Base-by-base conservation (phyloP, 2,113 vertebrate genomes). In the Muscicapa adusta region DNA sequence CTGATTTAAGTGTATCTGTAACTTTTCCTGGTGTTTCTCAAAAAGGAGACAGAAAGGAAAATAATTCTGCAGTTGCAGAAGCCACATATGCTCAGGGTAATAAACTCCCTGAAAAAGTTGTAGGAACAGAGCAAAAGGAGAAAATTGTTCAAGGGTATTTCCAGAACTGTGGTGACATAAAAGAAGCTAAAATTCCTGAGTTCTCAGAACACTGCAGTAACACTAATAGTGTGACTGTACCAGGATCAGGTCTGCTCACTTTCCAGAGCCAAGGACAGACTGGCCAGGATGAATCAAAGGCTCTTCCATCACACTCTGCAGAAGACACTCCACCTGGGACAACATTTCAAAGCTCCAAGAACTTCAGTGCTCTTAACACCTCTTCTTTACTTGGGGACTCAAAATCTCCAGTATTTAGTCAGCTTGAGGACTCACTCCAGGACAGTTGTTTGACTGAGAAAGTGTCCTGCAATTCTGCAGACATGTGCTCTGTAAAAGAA, bases 341-440 rank as follows among this genome's bases (percentile, higher is more conserved):
- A 71, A 33, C 40, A 7, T 89, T 96, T 90, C 91, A 95, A 74
- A 96, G 89, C 72, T 95, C 68, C 16, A 88, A 65, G 57, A 90
- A 91, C 34, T 26, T 90, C 28, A 31, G 61, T 48, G 57, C 48
- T 84, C 88, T 84, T 53, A n/a, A 82, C 7, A 10, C 23, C 40
- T 26, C 76, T 43, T 73, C 19, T 74, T 95, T 62, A 53, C 53
- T 20, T 25, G 53, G 45, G 40, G 63, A 71, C 24, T 82, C 88
- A 45, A 82, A 83, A 71, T 60, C 83, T 84, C 76, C 51, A 33
- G 19, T 58, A 29, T 67, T 67, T 89, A 75, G 31, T 54, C 90
- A 93, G 20, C 67, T 72, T 79, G 58, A 86, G 47, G 54, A 63
- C 77, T 88, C 93, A 5, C 31, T 80, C 53, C 85, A 89, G 33